Evolutionary conservation across 2,888 invertebrate genomes (phyloP).

Genomic region (Biston stratarius): DNA sequence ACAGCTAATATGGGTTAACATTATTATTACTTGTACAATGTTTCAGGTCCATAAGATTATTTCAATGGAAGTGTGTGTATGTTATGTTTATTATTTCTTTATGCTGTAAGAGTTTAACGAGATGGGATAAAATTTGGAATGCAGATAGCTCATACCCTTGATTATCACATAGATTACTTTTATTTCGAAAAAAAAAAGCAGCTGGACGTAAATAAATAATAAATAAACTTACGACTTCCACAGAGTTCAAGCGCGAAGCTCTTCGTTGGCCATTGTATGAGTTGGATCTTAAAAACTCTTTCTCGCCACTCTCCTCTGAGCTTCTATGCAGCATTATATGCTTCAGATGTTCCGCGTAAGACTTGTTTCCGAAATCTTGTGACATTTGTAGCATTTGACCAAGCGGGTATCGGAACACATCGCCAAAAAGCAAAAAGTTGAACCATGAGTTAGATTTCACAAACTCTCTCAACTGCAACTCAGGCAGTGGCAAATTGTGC

Average conservation of each 20-base stretch:
- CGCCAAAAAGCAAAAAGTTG: conserved; percentile 89
- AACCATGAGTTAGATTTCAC: conserved; percentile 89
- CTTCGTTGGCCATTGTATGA: conserved; percentile 71
- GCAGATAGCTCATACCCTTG: no score
- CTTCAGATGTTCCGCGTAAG: conserved; percentile 87
- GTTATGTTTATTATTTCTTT: no score
- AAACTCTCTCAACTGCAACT: conserved; percentile 86
- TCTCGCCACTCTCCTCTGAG: conserved; percentile 72
- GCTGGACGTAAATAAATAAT: no score
- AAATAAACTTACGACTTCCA: conserved; percentile 69
- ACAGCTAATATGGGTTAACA: no score
- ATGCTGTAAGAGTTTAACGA: no score
- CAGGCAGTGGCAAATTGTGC: conserved; percentile 86
- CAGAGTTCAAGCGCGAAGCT: conserved; percentile 70
- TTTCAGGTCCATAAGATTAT: no score
- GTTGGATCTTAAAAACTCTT: conserved; percentile 65
- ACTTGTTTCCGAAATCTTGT: conserved; percentile 85
- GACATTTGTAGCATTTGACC: conserved; percentile 86
- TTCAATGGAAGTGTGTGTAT: no score
- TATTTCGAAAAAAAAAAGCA: no score
- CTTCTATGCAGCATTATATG: conserved; percentile 80
- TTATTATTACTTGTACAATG: no score
- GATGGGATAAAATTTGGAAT: no score
- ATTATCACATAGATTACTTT: no score
- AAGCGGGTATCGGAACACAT: conserved; percentile 90